Evolutionary conservation across 1,140 invertebrate species (phyloP).

Genomic region (Anastrepha ludens): DNA sequence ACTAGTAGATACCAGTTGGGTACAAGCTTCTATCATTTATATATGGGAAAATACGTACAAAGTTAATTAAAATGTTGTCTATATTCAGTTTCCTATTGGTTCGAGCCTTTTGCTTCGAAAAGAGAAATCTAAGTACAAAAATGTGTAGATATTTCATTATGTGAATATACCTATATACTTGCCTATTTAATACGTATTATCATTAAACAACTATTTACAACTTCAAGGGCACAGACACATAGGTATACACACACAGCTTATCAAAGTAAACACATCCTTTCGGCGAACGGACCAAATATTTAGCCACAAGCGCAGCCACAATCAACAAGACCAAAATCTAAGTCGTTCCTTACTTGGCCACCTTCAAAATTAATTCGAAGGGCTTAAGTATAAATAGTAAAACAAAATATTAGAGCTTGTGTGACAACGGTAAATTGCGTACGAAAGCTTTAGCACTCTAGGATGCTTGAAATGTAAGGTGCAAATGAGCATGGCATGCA

Average conservation of each 20-base stretch:
- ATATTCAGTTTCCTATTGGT: no score
- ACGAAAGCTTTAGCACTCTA: no score
- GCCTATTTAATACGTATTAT: background rate
- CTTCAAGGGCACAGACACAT: background rate
- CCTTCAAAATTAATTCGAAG: conserved; percentile 16
- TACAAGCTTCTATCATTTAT: no score
- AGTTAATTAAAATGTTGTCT: no score
- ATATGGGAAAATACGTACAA: no score
- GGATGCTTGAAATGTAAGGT: background rate
- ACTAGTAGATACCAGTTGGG: no score
- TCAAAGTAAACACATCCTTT: background rate
- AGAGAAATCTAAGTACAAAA: no score
- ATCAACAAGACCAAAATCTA: background rate
- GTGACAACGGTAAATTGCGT: background rate
- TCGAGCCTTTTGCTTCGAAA: no score
- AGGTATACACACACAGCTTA: background rate
- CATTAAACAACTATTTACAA: background rate
- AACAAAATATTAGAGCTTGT: background rate
- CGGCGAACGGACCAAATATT: background rate
- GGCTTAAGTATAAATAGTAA: background rate
- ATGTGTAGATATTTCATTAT: no score
- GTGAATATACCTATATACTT: no score
- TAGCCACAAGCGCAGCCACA: background rate
- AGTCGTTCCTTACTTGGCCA: background rate
- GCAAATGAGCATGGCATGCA: background rate